Conservation (phyloP, 2,113 vertebrate genomes). For the Syngnathus typhle region DNA sequence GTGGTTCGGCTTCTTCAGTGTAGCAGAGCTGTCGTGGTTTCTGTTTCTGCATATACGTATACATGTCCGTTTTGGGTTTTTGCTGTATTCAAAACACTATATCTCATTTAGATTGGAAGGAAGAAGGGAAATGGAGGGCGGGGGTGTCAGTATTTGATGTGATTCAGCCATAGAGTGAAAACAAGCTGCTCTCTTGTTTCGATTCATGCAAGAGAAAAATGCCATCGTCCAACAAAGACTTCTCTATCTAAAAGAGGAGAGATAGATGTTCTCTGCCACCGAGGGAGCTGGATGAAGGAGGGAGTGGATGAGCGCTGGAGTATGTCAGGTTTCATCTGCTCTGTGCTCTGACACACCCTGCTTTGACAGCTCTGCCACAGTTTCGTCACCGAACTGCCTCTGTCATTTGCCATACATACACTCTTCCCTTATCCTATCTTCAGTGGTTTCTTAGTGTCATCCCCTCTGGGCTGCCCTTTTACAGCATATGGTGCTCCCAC, state of each 20-base stretch:
- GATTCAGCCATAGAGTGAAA: neutral
- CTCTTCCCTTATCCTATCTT: neutral
- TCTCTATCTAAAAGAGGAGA: neutral
- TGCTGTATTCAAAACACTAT: neutral
- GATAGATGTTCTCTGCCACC: neutral
- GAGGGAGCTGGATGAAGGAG: neutral
- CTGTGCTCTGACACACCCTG: neutral
- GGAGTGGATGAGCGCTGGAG: neutral
- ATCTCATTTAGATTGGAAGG: neutral
- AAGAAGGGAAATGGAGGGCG: neutral
- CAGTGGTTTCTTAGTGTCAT: neutral
- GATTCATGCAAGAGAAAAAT: neutral
- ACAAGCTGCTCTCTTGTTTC: neutral
- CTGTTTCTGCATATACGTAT: neutral
- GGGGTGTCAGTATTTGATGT: neutral
- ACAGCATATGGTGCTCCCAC: neutral
- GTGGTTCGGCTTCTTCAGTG: neutral
- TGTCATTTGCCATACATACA: neutral
- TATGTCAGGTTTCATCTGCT: conserved; percentile 3
- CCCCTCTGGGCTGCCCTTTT: neutral
- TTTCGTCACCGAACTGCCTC: neutral
- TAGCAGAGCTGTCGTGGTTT: neutral
- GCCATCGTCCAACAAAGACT: neutral
- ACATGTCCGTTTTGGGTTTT: neutral
- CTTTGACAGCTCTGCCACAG: neutral